Evolutionary conservation across 2,888 invertebrate species (phyloP), one percentile per base, ranked within the genome.

Genomic region (Zygothrica quintamaculata): DNA sequence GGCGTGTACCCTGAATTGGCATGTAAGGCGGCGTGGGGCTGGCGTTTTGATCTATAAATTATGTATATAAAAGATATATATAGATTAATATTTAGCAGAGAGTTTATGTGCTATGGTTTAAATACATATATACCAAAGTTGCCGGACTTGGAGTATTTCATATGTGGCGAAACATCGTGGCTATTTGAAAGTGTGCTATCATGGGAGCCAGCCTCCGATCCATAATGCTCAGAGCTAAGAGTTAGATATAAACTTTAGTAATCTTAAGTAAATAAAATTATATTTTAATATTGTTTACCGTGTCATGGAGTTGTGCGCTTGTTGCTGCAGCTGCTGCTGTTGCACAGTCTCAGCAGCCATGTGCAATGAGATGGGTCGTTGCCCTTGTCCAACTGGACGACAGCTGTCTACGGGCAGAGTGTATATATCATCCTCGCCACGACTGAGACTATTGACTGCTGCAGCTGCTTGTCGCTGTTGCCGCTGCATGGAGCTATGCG

Each of bases 1-100:
- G 92, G 62, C 95, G 92, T 80, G 95, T 95, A 43, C 95, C 95
- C 89, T 95, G 95, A 82, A 95, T 95, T 43, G 95, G 95, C 95
- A 95, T 95, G 86, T 95, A 95, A 53, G 95, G 95, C 5, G 95
- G 94, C 36, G 92, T 93, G 37, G 93, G 92, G 71, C 92, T 92
- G 39, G 92, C 92, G 73, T 77, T 88, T 72, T 92, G 91, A 75
- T 93, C 93, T 84, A 52, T 11, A 22, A 3, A 16, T 29, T 2
- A 2, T 12, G 11, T 13, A 40, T 0, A n/a, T 22, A 18, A 3
- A 5, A 25, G 8, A 42, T 13, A 13, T 15, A 25, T 0, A 33
- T 40, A 70, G 8, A 53, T 57, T 58, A 60, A 42, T 40, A 36
- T 31, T 16, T 13, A 31, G 15, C 13, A 37, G 7, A 8, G 3